These are phyloP conservation scores for Myocastor coypus DNA, from an alignment of 2,113 vertebrate genomes.

Conservation along the genomic window DNA sequence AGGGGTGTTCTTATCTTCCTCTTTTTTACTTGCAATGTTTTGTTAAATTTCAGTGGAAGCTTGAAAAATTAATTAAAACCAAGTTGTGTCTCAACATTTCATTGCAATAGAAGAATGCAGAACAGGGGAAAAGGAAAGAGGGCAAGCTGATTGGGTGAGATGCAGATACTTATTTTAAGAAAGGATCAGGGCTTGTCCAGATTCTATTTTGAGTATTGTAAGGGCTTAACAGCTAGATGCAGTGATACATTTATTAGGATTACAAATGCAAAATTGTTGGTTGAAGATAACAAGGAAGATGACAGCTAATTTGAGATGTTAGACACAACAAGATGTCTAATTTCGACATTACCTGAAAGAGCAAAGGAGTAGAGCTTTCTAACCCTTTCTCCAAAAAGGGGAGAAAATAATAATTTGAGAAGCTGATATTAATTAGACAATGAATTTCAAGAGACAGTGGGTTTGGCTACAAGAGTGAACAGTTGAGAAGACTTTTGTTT, in stretches of 20 bases:
- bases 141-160: not conserved
- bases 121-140: not conserved
- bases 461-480: not conserved
- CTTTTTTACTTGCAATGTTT: slow-evolving; percentile 60
- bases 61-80: slow-evolving; percentile 71
- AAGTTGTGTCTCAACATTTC: slow-evolving; percentile 58
- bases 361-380: not conserved
- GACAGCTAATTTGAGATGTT: not conserved
- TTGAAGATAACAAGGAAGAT: slow-evolving; percentile 1
- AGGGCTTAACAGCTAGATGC: slow-evolving; percentile 48
- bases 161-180: not conserved
- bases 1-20: not conserved
- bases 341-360: not conserved
- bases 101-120: not conserved
- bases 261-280: slow-evolving; percentile 37
- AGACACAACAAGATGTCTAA: slow-evolving; percentile 31
- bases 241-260: slow-evolving; percentile 46
- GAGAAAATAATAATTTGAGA: not conserved
- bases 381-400: not conserved
- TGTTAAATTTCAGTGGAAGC: slow-evolving; percentile 49
- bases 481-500: not conserved
- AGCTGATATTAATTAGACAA: not conserved
- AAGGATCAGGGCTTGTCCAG: not conserved
- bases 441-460: not conserved
- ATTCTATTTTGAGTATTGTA: slow-evolving; percentile 18